Percentiles rank a stretch among this genome's conserved stretches.
Evolutionary conservation across 2,888 invertebrate species (phyloP).

Genomic region (Amitus sp.): DNA sequence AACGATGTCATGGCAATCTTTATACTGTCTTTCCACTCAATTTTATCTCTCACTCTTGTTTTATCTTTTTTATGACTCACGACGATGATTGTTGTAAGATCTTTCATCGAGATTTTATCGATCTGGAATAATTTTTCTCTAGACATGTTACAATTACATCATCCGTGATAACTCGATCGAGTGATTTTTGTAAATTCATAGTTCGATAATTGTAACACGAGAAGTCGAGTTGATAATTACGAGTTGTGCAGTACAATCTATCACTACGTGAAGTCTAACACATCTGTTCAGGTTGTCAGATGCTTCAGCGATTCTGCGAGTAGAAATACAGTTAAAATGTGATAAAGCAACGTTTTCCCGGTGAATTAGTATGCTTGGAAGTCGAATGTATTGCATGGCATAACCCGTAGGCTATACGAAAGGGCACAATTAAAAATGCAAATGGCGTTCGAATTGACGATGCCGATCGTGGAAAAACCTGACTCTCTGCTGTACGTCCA

Average conservation of each 20-base stretch:
- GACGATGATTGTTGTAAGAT: too few relatives aligned
- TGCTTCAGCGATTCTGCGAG: not conserved
- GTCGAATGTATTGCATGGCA: not conserved
- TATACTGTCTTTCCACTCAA: conserved; percentile 17
- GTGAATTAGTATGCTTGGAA: not conserved
- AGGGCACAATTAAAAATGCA: conserved; percentile 54
- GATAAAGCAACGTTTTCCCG: conserved; percentile 13
- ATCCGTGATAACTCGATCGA: too few relatives aligned
- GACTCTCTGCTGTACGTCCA: conserved; percentile 14
- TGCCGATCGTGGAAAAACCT: conserved; percentile 39
- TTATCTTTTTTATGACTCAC: too few relatives aligned
- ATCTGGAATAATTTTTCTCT: too few relatives aligned
- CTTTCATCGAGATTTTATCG: too few relatives aligned
- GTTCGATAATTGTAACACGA: too few relatives aligned
- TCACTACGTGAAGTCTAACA: not conserved
- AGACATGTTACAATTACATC: too few relatives aligned
- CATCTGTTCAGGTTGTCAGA: not conserved
- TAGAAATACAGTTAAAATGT: not conserved
- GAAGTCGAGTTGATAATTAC: too few relatives aligned
- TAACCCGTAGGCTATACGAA: conserved; percentile 1
- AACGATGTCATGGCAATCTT: conserved; percentile 38
- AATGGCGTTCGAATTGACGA: conserved; percentile 51
- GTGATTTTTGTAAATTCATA: too few relatives aligned
- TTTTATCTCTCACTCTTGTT: too few relatives aligned
- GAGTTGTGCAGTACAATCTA: too few relatives aligned